These are phyloP conservation scores for Drosophila punjabiensis DNA, from an alignment of 1,140 invertebrate species.

Conservation along the genomic window DNA sequence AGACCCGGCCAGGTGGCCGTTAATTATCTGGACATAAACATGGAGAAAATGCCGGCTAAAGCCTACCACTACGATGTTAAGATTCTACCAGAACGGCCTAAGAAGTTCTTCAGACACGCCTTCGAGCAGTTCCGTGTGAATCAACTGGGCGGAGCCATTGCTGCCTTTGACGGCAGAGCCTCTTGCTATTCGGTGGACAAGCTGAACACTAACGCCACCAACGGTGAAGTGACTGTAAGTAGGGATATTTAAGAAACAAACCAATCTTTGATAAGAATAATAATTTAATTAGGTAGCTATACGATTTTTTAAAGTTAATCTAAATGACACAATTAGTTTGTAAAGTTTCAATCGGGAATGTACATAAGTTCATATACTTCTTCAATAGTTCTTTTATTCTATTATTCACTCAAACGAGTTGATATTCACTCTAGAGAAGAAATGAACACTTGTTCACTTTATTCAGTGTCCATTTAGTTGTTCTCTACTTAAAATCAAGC, in stretches of 20 bases:
- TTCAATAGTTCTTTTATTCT: too few species aligned
- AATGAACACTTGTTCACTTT: too few species aligned
- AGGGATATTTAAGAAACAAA: not conserved
- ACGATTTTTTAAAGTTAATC: too few species aligned
- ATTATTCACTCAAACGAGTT: too few species aligned
- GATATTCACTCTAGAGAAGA: too few species aligned
- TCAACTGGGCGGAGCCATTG: conserved; percentile 71
- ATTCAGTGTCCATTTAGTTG: too few species aligned
- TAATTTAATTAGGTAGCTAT: too few species aligned
- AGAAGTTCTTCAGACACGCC: conserved; percentile 83
- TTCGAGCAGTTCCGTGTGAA: conserved; percentile 70
- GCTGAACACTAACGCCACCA: conserved; percentile 16
- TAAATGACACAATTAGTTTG: too few species aligned
- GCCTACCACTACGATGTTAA: conserved; percentile 87
- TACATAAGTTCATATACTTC: too few species aligned
- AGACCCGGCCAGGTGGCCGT: conserved; percentile 85
- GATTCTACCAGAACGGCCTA: conserved; percentile 86
- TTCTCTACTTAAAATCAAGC: too few species aligned
- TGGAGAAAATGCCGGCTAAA: conserved; percentile 84
- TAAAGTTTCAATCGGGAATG: too few species aligned
- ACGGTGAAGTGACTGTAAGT: conserved; percentile 59
- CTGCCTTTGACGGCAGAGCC: conserved; percentile 91
- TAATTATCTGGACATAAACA: conserved; percentile 87
- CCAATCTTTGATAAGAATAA: too few species aligned
- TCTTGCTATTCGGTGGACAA: conserved; percentile 63